A percentile compares a stretch with the other conserved stretches of the same genome.
These are phyloP conservation scores for Peromyscus californicus DNA, from an alignment of 2,113 vertebrate genomes.

Conservation along the genomic window DNA sequence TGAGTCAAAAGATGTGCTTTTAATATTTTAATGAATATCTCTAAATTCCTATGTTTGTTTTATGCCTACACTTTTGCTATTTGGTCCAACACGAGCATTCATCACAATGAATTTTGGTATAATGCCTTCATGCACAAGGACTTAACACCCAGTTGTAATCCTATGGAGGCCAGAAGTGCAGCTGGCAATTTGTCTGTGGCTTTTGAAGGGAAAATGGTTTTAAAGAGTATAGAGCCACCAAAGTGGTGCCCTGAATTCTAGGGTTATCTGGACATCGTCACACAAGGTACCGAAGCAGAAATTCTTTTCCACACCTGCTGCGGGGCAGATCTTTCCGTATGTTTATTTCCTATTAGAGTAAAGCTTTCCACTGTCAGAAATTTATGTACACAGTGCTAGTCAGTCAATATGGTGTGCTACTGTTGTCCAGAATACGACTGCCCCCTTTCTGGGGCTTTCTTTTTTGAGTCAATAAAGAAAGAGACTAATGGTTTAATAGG, in stretches of 20 bases:
- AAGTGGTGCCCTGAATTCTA: slow-evolving; percentile 51
- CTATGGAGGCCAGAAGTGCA: slow-evolving; percentile 67
- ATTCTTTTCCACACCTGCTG: slow-evolving; percentile 55
- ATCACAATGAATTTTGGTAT: not conserved
- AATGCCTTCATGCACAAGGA: slow-evolving; percentile 31
- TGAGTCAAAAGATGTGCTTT: slow-evolving; percentile 59
- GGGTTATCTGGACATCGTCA: slow-evolving; percentile 62
- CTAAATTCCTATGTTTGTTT: slow-evolving; percentile 53
- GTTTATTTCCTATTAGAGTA: slow-evolving; percentile 70
- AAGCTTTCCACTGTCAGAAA: slow-evolving; percentile 69
- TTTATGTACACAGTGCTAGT: slow-evolving; percentile 75
- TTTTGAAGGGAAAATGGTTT: slow-evolving; percentile 75
- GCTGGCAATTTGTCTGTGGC: slow-evolving; percentile 70
- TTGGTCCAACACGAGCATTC: slow-evolving; percentile 65
- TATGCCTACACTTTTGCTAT: slow-evolving; percentile 61
- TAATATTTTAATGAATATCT: slow-evolving; percentile 30
- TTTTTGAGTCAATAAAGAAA: slow-evolving; percentile 78
- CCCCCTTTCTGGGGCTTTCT: slow-evolving; percentile 65
- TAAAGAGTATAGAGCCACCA: slow-evolving; percentile 68
- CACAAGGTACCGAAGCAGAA: slow-evolving; percentile 50
- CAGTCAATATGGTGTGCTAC: slow-evolving; percentile 72
- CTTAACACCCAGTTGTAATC: slow-evolving; percentile 73
- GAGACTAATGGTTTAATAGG: slow-evolving; percentile 72
- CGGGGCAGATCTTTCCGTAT: slow-evolving; percentile 39
- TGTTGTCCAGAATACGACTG: slow-evolving; percentile 44